Evolutionary conservation across 1,140 invertebrate genomes (phyloP).

Genomic region (Drosophila quadrilineata): DNA sequence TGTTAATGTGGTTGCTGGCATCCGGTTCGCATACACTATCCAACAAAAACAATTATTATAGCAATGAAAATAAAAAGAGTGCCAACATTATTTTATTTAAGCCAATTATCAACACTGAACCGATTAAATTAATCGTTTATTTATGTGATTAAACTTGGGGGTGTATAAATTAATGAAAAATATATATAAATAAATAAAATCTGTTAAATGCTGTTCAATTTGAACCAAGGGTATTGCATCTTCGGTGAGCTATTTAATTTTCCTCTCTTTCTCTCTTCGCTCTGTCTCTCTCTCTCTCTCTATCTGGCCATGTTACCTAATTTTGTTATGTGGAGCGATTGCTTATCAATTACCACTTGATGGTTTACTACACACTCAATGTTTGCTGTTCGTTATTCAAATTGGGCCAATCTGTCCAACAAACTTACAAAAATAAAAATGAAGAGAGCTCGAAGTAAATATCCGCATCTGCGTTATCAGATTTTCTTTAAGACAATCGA

Average conservation of each 20-base stretch:
- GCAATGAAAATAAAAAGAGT: too few species aligned
- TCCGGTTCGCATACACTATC: constrained; percentile 43
- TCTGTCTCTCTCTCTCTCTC: too few species aligned
- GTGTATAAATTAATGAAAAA: too few species aligned
- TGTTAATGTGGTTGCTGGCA: constrained; percentile 44
- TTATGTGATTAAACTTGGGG: too few species aligned
- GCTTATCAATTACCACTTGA: constrained; percentile 14
- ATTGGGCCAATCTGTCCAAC: constrained; percentile 14
- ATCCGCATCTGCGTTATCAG: constrained; percentile 4
- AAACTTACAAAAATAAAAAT: too few species aligned
- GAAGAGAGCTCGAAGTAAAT: constrained; percentile 28
- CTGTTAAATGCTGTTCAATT: background rate
- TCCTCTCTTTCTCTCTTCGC: too few species aligned
- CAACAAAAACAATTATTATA: too few species aligned
- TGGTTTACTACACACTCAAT: constrained; percentile 16
- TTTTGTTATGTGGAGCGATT: constrained; percentile 30
- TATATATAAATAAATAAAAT: constrained; percentile 7
- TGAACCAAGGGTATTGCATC: constrained; percentile 8
- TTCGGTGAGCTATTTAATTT: background rate
- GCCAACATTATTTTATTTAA: too few species aligned
- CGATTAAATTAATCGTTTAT: too few species aligned
- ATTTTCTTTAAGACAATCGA: constrained; percentile 71
- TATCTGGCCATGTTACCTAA: constrained; percentile 22
- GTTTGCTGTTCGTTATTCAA: too few species aligned
- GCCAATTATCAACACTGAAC: too few species aligned